Evolutionary conservation across 2,113 vertebrate genomes (phyloP), one percentile per base, ranked within the genome.

Genomic region (Spheniscus mendiculus): DNA sequence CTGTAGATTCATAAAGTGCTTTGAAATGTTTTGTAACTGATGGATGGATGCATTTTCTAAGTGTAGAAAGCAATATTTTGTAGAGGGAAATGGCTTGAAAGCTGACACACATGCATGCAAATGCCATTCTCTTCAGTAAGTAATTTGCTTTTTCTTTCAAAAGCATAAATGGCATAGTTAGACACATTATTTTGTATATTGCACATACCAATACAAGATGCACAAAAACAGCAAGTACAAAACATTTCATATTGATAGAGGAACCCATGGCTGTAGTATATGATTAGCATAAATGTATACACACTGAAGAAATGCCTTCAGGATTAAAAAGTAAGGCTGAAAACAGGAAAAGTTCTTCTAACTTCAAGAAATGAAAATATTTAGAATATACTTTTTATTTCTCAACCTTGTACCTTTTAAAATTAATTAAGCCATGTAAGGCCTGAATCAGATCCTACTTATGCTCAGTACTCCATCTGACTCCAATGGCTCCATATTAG

Each of bases 101-200:
- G 98, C 98, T 99, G 98, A 98, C 98, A 99, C 98, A 98, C 98
- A 98, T 98, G 98, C 98, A 99, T 99, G 98, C 98, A 99, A 99
- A 99, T 99, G 98, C 98, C 98, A 98, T 99, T 99, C 98, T 98
- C 98, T 98, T 98, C 98, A 98, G 98, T 98, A 98, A 99, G 98
- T 98, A 98, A 99, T 99, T 99, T 98, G 98, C 98, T 98, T 99
- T 98, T 98, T 99, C 98, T 98, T 99, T 98, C 98, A 99, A 98
- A 99, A 98, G 98, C 98, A 98, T 98, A 99, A 99, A 98, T 99
- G 98, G 98, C 98, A 98, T 98, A 98, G 98, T 98, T 98, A 98
- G 98, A 98, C 98, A 99, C 98, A 98, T 98, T 99, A 98, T 99
- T 99, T 98, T 98, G 98, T 99, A 99, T 98, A 99, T 98, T 99